phyloP scores from a whole-genome alignment of 2,888 invertebrate genomes.

The Agriotes lineatus region DNA sequence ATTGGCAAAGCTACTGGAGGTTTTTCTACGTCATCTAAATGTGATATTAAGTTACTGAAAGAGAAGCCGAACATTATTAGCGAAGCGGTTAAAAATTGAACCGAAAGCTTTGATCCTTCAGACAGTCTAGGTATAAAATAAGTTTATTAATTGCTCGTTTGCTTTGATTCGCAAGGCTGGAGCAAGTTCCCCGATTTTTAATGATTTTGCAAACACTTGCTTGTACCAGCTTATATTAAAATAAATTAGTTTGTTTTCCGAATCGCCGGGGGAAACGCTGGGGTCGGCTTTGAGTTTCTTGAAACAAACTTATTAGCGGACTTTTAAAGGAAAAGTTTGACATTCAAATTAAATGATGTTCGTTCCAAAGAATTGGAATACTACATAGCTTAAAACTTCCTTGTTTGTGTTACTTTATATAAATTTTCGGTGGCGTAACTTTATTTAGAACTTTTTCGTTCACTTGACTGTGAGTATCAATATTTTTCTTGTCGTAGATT shows the following conservation, averaged over 20 bases:
- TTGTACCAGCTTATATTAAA: constrained; percentile 27
- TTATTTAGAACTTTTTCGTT: not conserved
- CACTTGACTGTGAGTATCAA: not conserved
- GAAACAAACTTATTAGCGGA: constrained; percentile 30
- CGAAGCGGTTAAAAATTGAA: too few species aligned
- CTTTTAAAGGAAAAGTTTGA: constrained; percentile 33
- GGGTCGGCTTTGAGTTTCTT: constrained; percentile 17
- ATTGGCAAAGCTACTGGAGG: not conserved
- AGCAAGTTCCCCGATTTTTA: constrained; percentile 15
- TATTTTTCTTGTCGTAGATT: not conserved
- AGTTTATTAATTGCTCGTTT: not conserved
- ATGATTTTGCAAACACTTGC: constrained; percentile 17
- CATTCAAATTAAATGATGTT: constrained; percentile 31
- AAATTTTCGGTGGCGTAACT: not conserved
- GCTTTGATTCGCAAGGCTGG: not conserved
- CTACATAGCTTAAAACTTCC: constrained; percentile 23
- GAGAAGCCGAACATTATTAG: too few species aligned
- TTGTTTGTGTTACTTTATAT: constrained; percentile 6
- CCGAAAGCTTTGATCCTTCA: too few species aligned
- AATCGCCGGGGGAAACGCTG: constrained; percentile 3
- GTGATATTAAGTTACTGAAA: too few species aligned
- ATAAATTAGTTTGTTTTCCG: constrained; percentile 31
- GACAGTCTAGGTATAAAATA: too few species aligned
- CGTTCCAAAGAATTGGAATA: constrained; percentile 15
- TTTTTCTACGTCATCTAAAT: too few species aligned